These are phyloP conservation scores for Chelonoidis abingdonii DNA, from an alignment of 2,113 vertebrate genomes.

Conservation along the genomic window DNA sequence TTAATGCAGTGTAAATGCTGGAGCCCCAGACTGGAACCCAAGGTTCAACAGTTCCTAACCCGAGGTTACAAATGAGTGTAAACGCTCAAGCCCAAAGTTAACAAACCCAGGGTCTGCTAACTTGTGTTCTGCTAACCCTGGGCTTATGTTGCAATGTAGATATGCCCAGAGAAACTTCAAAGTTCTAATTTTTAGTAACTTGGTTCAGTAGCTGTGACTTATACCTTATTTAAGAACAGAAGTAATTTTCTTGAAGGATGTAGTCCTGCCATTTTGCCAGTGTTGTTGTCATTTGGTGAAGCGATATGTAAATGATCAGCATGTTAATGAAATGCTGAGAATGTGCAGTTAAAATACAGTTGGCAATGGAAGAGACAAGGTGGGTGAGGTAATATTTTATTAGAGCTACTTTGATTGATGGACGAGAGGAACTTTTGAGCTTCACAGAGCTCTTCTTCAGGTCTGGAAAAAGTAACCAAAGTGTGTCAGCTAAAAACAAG, in stretches of 20 bases:
- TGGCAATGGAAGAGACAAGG: neutral
- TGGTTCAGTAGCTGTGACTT: conserved; percentile 55
- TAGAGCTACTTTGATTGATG: neutral
- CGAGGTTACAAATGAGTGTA: no score
- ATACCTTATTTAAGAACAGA: neutral
- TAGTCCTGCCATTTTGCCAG: conserved; percentile 16
- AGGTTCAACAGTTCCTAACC: no score
- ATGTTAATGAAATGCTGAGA: neutral
- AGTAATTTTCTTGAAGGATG: conserved; percentile 32
- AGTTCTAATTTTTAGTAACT: conserved; percentile 44
- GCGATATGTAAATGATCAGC: neutral
- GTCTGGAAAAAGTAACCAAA: neutral
- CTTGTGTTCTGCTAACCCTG: no score
- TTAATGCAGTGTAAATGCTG: no score
- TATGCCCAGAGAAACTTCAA: conserved; percentile 4
- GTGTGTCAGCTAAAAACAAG: neutral
- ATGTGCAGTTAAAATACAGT: neutral
- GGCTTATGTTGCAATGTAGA: neutral
- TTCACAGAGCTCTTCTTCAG: neutral
- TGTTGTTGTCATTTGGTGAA: neutral
- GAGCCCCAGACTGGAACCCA: no score
- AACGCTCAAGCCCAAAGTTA: no score
- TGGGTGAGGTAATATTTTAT: neutral
- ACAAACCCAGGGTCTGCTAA: no score
- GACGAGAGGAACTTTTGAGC: neutral